These are phyloP conservation scores for Drosophila tsacasi DNA, from an alignment of 1,140 invertebrate genomes.

Conservation along the genomic window DNA sequence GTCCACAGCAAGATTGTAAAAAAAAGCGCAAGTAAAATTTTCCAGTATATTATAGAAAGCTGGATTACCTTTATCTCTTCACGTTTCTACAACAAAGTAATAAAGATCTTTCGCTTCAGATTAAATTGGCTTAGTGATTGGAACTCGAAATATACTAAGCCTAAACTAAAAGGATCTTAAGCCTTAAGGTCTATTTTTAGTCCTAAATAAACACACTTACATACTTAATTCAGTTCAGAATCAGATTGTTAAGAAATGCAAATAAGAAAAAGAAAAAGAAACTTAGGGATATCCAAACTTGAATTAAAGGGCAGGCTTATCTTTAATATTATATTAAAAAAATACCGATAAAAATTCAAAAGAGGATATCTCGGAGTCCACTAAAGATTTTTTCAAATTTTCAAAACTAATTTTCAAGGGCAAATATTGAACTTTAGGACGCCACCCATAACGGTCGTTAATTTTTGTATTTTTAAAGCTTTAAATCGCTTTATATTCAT, in stretches of 20 bases:
- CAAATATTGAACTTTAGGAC: too few relatives aligned
- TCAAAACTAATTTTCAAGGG: too few relatives aligned
- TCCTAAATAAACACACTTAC: neutral
- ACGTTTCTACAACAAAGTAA: slow-evolving; percentile 8
- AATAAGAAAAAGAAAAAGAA: neutral
- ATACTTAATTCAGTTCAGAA: neutral
- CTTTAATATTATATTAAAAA: too few relatives aligned
- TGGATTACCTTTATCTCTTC: slow-evolving; percentile 13
- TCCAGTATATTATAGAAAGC: slow-evolving; percentile 46
- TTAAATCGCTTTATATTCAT: too few relatives aligned
- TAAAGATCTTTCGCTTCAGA: neutral
- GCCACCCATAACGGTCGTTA: too few relatives aligned
- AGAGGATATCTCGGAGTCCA: too few relatives aligned
- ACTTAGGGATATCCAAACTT: too few relatives aligned
- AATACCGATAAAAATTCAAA: too few relatives aligned
- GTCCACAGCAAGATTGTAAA: slow-evolving; percentile 29
- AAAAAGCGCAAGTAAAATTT: slow-evolving; percentile 70
- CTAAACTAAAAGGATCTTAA: neutral
- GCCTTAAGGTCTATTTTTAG: too few relatives aligned
- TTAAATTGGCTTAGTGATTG: neutral
- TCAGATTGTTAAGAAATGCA: neutral
- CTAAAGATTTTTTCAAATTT: too few relatives aligned
- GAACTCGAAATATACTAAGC: neutral
- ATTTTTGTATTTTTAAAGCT: too few relatives aligned
- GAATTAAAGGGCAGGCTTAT: too few relatives aligned